Base-by-base conservation (phyloP, 2,113 vertebrate species). In the Prochilodus magdalenae region DNA sequence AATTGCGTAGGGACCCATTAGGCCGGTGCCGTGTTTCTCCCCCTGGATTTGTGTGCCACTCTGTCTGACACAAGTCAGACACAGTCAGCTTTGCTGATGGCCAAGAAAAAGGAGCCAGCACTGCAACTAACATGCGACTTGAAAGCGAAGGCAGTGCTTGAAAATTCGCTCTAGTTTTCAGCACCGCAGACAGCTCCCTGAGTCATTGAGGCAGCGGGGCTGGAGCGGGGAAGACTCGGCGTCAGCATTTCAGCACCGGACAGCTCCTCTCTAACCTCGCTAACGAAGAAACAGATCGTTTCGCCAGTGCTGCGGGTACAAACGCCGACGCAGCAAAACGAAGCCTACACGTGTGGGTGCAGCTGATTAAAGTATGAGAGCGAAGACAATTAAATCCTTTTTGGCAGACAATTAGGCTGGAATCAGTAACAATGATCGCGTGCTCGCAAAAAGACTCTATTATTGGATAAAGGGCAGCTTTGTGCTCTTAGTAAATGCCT, bases 1-100 rank as follows among this genome's bases (percentile, higher is more conserved):
- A 71, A 80, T 27, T 72, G 57, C 76, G 79, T 63, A 66, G 83
- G 47, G 73, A 78, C 83, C 75, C 79, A 81, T 84, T 84, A 84
- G 69, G 44, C n/a, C 16, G 18, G 63, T 27, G 49, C 65, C 70
- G 49, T 36, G 49, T 53, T 29, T 75, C 30, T 80, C 78, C 57
- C 15, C 49, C 26, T 3, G 51, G 80, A 70, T 49, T 82, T 47
- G 36, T 69, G 63, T 59, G 44, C 47, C 79, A 65, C 79, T 66
- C 65, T 70, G 20, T 71, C 59, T 57, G 36, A 72, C 67, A 76
- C 16, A 49, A 44, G 47, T 77, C 79, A 49, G 47, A 55, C 51
- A 75, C 79, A 55, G n/a, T 22, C 33, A 57, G 51, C 67, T 60
- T 47, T 84, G 83, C 83, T 81, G 83, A 85, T 77, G 49, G 67